These are phyloP conservation scores for Struthidea cinerea DNA, from an alignment of 2,113 vertebrate genomes.

Conservation along the genomic window DNA sequence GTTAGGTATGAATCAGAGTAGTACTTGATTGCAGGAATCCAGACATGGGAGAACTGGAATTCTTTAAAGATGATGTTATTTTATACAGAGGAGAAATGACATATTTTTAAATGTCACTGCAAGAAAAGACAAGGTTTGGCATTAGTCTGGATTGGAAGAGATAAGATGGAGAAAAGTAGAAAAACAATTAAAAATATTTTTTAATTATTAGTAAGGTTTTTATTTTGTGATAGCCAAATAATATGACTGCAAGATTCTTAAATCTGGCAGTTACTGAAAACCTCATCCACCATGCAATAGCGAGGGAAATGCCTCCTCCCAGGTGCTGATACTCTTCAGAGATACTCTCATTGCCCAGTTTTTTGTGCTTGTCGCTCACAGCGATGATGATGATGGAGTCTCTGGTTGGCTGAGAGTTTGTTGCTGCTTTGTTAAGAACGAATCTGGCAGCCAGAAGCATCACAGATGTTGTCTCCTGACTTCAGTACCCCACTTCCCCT, in stretches of 20 bases:
- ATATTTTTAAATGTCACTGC: not conserved
- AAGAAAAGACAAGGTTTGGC: not conserved
- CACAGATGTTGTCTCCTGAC: not conserved
- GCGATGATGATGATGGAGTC: not conserved
- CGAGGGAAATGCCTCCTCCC: not conserved
- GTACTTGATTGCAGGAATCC: not conserved
- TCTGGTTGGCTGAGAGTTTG: not conserved
- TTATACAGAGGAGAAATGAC: not conserved
- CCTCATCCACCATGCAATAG: not conserved
- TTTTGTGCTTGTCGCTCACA: not conserved
- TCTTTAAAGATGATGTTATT: constrained; percentile 5
- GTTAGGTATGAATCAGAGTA: constrained; percentile 5
- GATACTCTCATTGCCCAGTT: not conserved
- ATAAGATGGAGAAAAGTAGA: not conserved
- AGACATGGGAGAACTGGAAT: not conserved
- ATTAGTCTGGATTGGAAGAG: not conserved
- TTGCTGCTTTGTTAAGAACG: not conserved
- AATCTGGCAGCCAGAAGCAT: constrained; percentile 11
- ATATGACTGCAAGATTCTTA: not conserved
- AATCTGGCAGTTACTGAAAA: not conserved
- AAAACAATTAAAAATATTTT: not conserved
- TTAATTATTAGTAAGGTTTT: not conserved
- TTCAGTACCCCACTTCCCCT: not conserved
- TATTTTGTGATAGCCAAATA: not conserved
- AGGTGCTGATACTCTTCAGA: not conserved